Base-by-base conservation (phyloP, 2,888 invertebrate genomes). In the Caenorhabditis zanzibari region DNA sequence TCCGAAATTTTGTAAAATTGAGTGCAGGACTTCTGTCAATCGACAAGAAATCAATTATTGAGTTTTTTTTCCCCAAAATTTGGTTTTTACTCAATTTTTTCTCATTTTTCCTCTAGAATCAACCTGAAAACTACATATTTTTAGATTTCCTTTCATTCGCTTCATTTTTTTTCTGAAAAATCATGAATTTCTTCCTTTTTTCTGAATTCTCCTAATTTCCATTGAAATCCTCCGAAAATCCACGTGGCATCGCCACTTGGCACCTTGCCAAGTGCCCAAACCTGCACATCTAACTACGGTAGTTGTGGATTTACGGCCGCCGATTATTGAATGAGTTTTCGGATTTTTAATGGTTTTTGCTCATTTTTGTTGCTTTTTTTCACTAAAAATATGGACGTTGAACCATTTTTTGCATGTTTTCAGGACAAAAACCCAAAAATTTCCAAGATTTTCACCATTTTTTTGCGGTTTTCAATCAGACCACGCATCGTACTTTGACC, bases 401-500 rank as follows among this genome's bases (percentile, higher is more conserved):
- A n/a, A n/a, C n/a, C n/a, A n/a, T n/a, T n/a, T n/a, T n/a, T n/a
- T n/a, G n/a, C n/a, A n/a, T n/a, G n/a, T n/a, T n/a, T n/a, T n/a
- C n/a, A n/a, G n/a, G n/a, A n/a, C n/a, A n/a, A n/a, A n/a, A n/a
- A n/a, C n/a, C n/a, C n/a, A n/a, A n/a, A n/a, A 32, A 7, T 32
- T 32, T 32, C 32, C 4, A 32, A 6, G 32, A 32, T 32, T 32
- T 32, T 32, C 32, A 32, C 5, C 32, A 6, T 32, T 32, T 32
- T 7, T 44, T 44, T n/a, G 12, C 16, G 44, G 16, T 44, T 44
- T 44, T 44, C 16, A 44, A 12, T 12, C 14, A 44, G 14, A 52
- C 54, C 32, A 7, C 32, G 32, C 32, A 7, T 32, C 66, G 56
- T 77, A 71, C 75, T 76, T 73, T 68, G 71, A 71, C 44, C 44